phyloP scores from a whole-genome alignment of 2,888 invertebrate genomes.

The Heteropelma amictum region DNA sequence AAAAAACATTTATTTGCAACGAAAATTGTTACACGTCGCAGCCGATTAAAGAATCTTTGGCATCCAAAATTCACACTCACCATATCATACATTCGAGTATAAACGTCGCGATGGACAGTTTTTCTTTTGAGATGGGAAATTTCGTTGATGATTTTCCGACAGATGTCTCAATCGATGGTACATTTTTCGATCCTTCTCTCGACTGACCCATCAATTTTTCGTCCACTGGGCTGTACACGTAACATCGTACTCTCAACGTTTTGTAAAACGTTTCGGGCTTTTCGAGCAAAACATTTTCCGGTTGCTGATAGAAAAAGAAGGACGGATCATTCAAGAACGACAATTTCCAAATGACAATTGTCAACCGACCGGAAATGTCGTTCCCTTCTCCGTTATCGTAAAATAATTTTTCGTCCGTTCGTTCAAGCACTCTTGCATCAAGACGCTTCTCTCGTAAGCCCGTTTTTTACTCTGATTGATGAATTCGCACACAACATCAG shows the following conservation, averaged over 20 bases:
- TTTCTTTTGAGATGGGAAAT: constrained; percentile 47
- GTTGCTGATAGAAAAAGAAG: constrained; percentile 67
- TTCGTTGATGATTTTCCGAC: constrained; percentile 47
- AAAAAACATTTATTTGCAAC: too few species aligned
- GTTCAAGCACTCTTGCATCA: constrained; percentile 60
- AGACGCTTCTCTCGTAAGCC: constrained; percentile 70
- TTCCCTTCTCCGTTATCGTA: constrained; percentile 75
- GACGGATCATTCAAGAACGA: constrained; percentile 41
- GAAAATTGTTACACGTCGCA: too few species aligned
- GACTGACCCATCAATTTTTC: constrained; percentile 64
- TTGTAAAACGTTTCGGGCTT: constrained; percentile 68
- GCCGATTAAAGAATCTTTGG: too few species aligned
- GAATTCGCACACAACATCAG: constrained; percentile 74
- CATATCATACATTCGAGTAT: constrained; percentile 71
- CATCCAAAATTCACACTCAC: too few species aligned
- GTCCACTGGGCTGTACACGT: constrained; percentile 68
- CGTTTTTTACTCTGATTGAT: constrained; percentile 73
- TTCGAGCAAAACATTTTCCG: constrained; percentile 57
- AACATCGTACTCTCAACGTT: constrained; percentile 68
- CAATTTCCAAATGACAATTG: neutral
- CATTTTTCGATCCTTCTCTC: constrained; percentile 68
- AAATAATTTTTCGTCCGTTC: constrained; percentile 73
- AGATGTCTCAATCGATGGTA: constrained; percentile 64
- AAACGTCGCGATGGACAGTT: constrained; percentile 60
- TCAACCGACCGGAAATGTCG: constrained; percentile 68